A percentile compares a stretch with the other conserved stretches of the same genome.
Conservation (phyloP, 2,888 invertebrate species). For the Apocheima hispidaria region DNA sequence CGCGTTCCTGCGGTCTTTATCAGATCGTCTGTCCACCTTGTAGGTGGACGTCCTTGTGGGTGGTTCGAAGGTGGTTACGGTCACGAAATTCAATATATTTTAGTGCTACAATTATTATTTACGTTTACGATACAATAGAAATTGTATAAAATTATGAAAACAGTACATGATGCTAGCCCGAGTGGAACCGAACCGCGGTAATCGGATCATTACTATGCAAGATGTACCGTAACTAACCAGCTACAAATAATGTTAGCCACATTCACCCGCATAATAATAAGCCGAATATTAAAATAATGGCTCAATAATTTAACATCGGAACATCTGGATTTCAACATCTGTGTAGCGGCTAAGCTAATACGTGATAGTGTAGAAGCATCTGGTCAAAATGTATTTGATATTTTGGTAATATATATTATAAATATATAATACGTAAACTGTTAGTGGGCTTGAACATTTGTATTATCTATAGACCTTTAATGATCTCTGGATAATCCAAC, state of each 20-base stretch:
- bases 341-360: background rate
- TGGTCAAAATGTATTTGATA: background rate
- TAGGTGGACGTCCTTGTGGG: too few species aligned
- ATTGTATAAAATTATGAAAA: too few species aligned
- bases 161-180: background rate
- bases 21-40: too few species aligned
- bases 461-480: too few species aligned
- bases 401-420: background rate
- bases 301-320: slow-evolving; percentile 12
- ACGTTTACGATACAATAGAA: too few species aligned
- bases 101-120: too few species aligned
- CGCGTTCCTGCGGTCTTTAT: too few species aligned
- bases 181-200: slow-evolving; percentile 6
- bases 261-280: slow-evolving; percentile 25
- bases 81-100: too few species aligned
- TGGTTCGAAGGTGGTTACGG: too few species aligned
- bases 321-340: slow-evolving; percentile 24
- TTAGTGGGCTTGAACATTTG: too few species aligned
- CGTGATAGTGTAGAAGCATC: background rate
- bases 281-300: slow-evolving; percentile 17
- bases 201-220: slow-evolving; percentile 18
- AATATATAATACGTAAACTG: too few species aligned
- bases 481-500: too few species aligned
- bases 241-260: slow-evolving; percentile 13
- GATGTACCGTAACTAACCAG: slow-evolving; percentile 10